A percentile compares a stretch with the other conserved stretches of the same genome.
Conservation (phyloP, 1,140 invertebrate genomes). For the Planococcus citri region DNA sequence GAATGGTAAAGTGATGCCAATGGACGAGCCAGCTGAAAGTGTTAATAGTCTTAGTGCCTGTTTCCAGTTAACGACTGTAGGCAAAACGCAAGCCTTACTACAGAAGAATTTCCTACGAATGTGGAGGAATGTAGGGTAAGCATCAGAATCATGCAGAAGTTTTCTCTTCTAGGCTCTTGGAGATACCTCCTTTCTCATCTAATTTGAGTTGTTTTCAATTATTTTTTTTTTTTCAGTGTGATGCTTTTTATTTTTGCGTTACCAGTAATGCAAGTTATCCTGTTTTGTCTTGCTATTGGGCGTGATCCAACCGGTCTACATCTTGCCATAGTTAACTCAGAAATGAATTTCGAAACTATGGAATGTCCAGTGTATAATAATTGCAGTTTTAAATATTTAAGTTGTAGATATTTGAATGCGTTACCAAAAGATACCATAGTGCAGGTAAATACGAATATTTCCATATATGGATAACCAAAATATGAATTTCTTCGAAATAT, state of each 20-base stretch:
- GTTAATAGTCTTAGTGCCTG: constrained; percentile 41
- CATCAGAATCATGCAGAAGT: too few species aligned
- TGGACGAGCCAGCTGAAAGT: constrained; percentile 34
- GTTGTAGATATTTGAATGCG: constrained; percentile 60
- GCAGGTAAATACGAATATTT: constrained; percentile 35
- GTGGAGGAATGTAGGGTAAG: constrained; percentile 80
- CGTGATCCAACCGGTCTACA: constrained; percentile 70
- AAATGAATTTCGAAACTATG: constrained; percentile 43
- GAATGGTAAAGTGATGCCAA: constrained; percentile 23
- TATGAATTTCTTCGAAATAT: neutral
- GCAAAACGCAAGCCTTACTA: constrained; percentile 60
- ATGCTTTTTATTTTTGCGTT: constrained; percentile 83
- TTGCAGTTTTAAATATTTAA: constrained; percentile 53
- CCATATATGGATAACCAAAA: neutral
- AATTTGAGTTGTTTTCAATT: too few species aligned
- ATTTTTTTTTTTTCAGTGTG: constrained; percentile 43
- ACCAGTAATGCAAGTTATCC: constrained; percentile 79
- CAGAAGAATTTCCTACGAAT: constrained; percentile 87
- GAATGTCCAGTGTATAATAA: constrained; percentile 36
- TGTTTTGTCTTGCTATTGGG: constrained; percentile 90
- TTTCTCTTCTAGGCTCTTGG: too few species aligned
- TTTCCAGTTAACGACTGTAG: constrained; percentile 36
- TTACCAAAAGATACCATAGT: constrained; percentile 47
- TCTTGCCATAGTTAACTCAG: constrained; percentile 75
- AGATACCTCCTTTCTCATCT: too few species aligned